Conservation (phyloP, 2,888 invertebrate species). For the Bedellia somnulentella region DNA sequence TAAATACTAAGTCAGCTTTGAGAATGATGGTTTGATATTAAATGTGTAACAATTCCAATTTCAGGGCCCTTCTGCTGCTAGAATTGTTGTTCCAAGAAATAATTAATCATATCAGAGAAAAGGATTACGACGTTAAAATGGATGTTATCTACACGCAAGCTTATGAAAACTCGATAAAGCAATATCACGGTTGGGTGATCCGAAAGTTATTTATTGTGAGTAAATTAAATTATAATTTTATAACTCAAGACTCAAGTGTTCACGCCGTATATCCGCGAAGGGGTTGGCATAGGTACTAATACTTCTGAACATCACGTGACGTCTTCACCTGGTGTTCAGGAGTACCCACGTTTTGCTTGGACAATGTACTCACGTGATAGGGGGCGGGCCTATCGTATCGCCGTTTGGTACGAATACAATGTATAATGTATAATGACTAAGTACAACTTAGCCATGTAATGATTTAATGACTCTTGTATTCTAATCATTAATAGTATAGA, state of each 20-base stretch:
- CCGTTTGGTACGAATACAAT: too few relatives aligned
- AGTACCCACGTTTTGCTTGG: too few relatives aligned
- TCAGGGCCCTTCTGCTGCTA: constrained; percentile 66
- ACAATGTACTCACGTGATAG: too few relatives aligned
- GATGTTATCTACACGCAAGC: constrained; percentile 65
- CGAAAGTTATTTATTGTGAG: constrained; percentile 73
- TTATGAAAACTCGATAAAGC: constrained; percentile 71
- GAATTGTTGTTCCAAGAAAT: constrained; percentile 61
- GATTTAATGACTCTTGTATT: not conserved
- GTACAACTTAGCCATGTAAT: not conserved
- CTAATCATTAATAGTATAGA: not conserved
- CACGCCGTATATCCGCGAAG: too few relatives aligned
- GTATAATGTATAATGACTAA: too few relatives aligned
- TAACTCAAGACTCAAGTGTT: not conserved
- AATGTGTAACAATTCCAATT: constrained; percentile 10
- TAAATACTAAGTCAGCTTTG: not conserved
- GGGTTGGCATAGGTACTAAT: too few relatives aligned
- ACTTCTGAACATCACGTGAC: too few relatives aligned
- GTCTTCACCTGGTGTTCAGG: too few relatives aligned
- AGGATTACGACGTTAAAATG: constrained; percentile 55
- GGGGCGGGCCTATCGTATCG: too few relatives aligned
- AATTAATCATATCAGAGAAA: constrained; percentile 42
- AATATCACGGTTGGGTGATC: constrained; percentile 76
- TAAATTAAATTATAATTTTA: constrained; percentile 10
- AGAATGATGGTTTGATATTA: not conserved